Base-by-base conservation (phyloP, 2,797 vertebrate genomes). In the Zalophus californianus region DNA sequence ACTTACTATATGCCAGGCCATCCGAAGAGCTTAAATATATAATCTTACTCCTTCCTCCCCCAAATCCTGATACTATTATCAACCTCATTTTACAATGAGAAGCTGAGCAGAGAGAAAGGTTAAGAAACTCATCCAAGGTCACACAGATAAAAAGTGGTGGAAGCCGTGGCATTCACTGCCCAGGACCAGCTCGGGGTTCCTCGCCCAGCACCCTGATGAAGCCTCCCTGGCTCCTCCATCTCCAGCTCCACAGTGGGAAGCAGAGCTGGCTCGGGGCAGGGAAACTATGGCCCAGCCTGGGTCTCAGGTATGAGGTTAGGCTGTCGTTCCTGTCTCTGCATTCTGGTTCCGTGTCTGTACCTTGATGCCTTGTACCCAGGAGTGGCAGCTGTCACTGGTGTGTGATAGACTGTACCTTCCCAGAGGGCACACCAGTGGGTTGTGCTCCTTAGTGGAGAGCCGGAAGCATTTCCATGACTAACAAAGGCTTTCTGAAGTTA, bases 91-190 rank as follows among this genome's bases (percentile, higher is more conserved):
- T 72, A 91, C 56, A 18, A 79, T 48, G 14, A 93, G 5, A 44
- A 84, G 75, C 23, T 86, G 44, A 90, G 84, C 38, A 84, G 23
- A 96, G 60, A 93, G 20, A 82, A 54, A 90, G 23, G 25, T 79
- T 82, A 77, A 78, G 85, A 96, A 92, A 92, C 44, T 41, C 92
- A 56, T 60, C 35, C 60, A 54, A 85, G 48, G 44, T 94, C 38
- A 96, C 41, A 92, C 8, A 88, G 62, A 50, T 86, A 32, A 83
- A 85, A 94, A 73, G 35, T n/a, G 35, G 58, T 52, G 14, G 21
- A 56, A 16, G 14, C 1, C 1, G n/a, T 78, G 73, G 78, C 70
- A 94, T 60, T 89, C 77, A 80, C 38, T 86, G 50, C 41, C 64
- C 44, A 96, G 52, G 62, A 91, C 73, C 25, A 92, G 68, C 5